Evolutionary conservation across 2,113 vertebrate species (phyloP), one percentile per base, ranked within the genome.

Genomic region (Arizona elegans): DNA sequence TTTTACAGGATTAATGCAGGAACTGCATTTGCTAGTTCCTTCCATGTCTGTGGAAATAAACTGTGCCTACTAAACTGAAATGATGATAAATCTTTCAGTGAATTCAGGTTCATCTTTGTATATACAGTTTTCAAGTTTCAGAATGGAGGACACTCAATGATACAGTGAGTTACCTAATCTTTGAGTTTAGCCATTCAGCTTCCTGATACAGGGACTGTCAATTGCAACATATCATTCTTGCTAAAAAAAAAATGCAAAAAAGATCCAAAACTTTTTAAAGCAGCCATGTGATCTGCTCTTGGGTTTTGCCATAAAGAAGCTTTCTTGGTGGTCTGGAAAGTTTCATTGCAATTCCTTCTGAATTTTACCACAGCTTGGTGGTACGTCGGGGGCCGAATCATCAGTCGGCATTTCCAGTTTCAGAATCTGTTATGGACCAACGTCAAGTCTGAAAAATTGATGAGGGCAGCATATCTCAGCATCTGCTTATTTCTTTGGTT

Each of bases 1-100:
- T 50, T 50, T 50, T 50, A 50, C 47, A 50, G 47, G 47, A 50
- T 50, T 50, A 50, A 50, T 50, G 47, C 47, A 50, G 47, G 47
- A 50, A 50, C 47, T 50, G 0, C 89, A 91, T 95, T 90, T 95
- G 93, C 93, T 19, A 89, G 92, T 24, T 89, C 53, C 94, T 92
- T 38, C 93, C 95, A 12, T 93, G 94, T 95, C 81, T 96, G 15
- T 87, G 91, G 96, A 97, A 96, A 97, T 89, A 96, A 53, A 70
- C 19, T 4, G 5, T n/a, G 86, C 89, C 93, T 88, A 94, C 95
- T 95, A 96, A 94, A 95, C 1, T 95, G 93, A 86, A 97, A 96
- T 95, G 95, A 96, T 96, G 96, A 96, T 94, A 97, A 96, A 95
- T 94, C 94, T 95, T 26, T 56, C 94, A 93, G 91, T 0, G 91